Base-by-base conservation (phyloP, 2,797 vertebrate species). In the Decapterus maruadsi region DNA sequence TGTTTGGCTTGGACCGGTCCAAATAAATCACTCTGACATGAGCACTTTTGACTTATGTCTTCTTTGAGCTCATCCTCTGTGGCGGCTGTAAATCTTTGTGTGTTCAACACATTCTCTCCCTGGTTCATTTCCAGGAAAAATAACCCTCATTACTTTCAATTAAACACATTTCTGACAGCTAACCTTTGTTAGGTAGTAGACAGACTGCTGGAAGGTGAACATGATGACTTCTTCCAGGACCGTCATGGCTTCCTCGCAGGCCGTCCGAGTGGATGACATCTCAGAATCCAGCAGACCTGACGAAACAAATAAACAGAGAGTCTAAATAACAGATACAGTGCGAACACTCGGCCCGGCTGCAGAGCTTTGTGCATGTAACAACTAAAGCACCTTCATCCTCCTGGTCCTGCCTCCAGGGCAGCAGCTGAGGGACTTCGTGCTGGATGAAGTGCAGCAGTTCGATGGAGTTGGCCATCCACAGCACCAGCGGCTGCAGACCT, bases 161-260 rank as follows among this genome's bases (percentile, higher is more conserved):
- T 16, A 17, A 45, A 9, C 42, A 5, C 12, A 43, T 16, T 42
- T 31, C 62, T 58, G 65, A 31, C 13, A n/a, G 61, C 91, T 57
- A 68, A 96, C 96, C 94, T 95, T 96, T 48, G 96, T 96, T 53
- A 96, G 93, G 78, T 96, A 96, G 89, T 96, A 96, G 83, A 96
- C 95, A 0, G 94, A 94, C 93, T 96, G 96, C 87, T 96, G 96
- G 87, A 96, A 96, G 84, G 94, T 95, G 80, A 96, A 96, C 96
- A 96, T 96, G 90, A 96, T 95, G 89, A 96, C 95, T 81, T 96
- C 96, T 87, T 96, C 95, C 81, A 96, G 82, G 62, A 96, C 95
- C 0, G 96, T 95, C 95, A 96, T 95, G 87, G 95, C 95, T 81
- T 96, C 95, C 77, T 96, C 95, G 34, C 96, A 95, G 74, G 95